Evolutionary conservation across 2,888 invertebrate genomes (phyloP).

Genomic region (Tinea semifulvella): DNA sequence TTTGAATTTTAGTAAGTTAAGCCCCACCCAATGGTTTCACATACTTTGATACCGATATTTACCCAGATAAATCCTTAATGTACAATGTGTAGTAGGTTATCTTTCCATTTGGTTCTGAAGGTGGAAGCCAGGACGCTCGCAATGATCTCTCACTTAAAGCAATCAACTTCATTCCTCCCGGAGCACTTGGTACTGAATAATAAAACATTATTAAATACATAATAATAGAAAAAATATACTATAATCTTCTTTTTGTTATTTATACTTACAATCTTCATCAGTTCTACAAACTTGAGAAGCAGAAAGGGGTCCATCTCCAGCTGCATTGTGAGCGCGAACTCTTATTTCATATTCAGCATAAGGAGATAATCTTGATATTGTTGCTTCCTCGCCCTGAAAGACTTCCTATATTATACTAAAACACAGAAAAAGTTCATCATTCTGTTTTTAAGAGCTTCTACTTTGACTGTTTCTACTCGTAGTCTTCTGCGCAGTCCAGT

Average conservation of each 20-base stretch:
- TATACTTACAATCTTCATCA: constrained; percentile 78
- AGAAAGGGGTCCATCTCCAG: constrained; percentile 85
- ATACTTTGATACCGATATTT: no score
- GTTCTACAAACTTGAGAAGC: constrained; percentile 81
- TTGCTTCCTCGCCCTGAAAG: constrained; percentile 73
- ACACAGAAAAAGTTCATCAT: no score
- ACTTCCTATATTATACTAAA: not conserved
- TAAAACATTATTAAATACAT: constrained; percentile 14
- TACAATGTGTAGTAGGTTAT: constrained; percentile 85
- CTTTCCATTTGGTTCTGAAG: constrained; percentile 82
- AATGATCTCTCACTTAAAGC: constrained; percentile 83
- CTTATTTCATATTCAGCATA: constrained; percentile 89
- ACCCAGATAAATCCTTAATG: constrained; percentile 74
- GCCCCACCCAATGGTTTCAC: no score
- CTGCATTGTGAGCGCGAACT: constrained; percentile 84
- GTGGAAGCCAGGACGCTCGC: constrained; percentile 86
- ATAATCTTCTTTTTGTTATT: not conserved
- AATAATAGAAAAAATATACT: constrained; percentile 15
- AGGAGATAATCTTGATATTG: constrained; percentile 79
- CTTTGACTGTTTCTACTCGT: no score
- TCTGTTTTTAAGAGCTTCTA: no score
- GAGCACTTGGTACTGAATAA: constrained; percentile 82
- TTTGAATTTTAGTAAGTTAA: not conserved
- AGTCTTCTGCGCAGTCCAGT: no score
- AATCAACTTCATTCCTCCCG: constrained; percentile 84